These are phyloP conservation scores for Anguilla obscura DNA, from an alignment of 2,797 vertebrate genomes.

Conservation along the genomic window DNA sequence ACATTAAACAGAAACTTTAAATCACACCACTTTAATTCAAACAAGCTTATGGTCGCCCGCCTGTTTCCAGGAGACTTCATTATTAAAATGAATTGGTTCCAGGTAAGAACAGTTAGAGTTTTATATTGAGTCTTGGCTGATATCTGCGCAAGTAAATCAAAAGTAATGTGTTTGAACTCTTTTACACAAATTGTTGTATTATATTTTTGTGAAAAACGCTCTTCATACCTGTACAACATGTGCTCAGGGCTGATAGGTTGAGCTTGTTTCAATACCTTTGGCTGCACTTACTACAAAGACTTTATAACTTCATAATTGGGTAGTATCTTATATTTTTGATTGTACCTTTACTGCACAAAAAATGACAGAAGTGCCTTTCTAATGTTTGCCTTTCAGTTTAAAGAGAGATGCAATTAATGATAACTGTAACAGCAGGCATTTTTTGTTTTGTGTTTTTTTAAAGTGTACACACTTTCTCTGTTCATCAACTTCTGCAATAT, in stretches of 20 bases:
- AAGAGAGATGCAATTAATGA: not conserved
- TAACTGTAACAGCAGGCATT: not conserved
- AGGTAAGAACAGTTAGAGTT: slow-evolving; percentile 2
- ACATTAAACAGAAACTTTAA: slow-evolving; percentile 12
- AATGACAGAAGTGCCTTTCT: not conserved
- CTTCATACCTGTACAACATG: not conserved
- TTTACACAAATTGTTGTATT: not conserved
- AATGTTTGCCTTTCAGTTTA: not conserved
- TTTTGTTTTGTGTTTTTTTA: not conserved
- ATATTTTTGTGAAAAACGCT: not conserved
- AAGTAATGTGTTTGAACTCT: not conserved
- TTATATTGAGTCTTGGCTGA: not conserved
- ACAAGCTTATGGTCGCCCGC: not conserved
- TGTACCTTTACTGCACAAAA: not conserved
- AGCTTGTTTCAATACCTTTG: not conserved
- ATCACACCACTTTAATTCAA: slow-evolving; percentile 10
- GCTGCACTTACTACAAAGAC: not conserved
- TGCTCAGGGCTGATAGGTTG: not conserved
- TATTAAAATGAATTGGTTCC: slow-evolving; percentile 21
- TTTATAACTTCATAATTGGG: not conserved
- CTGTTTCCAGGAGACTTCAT: not conserved
- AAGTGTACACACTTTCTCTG: not conserved
- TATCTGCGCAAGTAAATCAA: slow-evolving; percentile 6
- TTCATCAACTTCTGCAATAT: not conserved
- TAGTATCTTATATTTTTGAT: not conserved